A percentile compares a stretch with the other conserved stretches of the same genome.
Conservation (phyloP, 2,113 vertebrate species). For the Ceyx margarethae region DNA sequence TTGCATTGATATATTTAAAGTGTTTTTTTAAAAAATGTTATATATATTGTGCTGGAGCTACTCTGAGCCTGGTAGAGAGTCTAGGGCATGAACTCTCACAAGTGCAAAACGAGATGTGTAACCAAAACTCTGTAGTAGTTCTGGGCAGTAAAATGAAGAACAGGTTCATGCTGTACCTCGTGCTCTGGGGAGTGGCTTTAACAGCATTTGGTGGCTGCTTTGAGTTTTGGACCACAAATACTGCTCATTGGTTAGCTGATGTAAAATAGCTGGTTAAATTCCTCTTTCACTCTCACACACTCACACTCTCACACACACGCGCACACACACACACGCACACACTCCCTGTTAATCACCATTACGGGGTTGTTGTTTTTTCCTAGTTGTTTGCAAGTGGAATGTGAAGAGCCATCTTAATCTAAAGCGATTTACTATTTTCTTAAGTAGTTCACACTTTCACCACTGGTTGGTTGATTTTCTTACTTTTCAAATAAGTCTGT, state of each 20-base stretch:
- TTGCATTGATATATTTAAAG: neutral
- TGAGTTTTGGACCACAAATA: neutral
- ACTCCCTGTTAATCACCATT: neutral
- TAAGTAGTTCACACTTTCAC: neutral
- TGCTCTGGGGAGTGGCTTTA: neutral
- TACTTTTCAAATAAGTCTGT: neutral
- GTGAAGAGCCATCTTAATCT: neutral
- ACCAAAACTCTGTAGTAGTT: neutral
- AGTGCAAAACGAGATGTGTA: neutral
- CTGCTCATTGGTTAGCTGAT: neutral
- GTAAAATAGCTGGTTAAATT: neutral
- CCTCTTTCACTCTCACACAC: too few relatives aligned
- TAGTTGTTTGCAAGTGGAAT: neutral
- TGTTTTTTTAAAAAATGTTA: neutral
- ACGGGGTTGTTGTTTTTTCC: neutral
- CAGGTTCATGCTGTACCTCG: neutral
- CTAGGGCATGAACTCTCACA: neutral
- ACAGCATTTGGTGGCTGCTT: neutral
- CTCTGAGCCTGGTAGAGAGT: neutral
- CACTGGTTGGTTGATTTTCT: neutral
- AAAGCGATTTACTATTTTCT: neutral
- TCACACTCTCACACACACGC: accelerated
- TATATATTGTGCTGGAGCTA: neutral
- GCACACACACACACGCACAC: too few relatives aligned
- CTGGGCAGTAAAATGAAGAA: neutral